Evolutionary conservation across 2,888 invertebrate species (phyloP).

Genomic region (Philereme transversata): DNA sequence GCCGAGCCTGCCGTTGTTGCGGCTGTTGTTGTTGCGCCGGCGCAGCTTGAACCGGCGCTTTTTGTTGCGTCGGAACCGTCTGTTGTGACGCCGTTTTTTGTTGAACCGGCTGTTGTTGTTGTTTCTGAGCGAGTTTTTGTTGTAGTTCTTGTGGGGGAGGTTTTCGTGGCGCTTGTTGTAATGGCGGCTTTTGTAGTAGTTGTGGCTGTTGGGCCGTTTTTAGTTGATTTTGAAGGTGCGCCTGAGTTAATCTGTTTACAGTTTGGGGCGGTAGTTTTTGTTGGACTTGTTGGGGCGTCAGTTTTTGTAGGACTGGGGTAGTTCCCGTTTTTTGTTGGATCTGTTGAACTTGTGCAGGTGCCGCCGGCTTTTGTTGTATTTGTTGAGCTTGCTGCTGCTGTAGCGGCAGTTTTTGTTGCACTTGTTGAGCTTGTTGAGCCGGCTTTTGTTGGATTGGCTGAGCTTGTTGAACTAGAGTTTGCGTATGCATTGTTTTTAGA

Average conservation of each 20-base stretch:
- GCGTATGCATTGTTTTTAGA: too few relatives aligned
- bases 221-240: conserved; percentile 36
- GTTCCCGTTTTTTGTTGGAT: background rate
- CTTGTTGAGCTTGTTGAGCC: conserved; percentile 18
- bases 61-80: conserved; percentile 10
- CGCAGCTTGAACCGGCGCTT: conserved; percentile 22
- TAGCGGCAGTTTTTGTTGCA: conserved; percentile 38
- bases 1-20: conserved; percentile 47
- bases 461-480: too few relatives aligned
- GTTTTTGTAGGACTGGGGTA: background rate
- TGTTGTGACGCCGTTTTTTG: conserved; percentile 38
- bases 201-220: conserved; percentile 23
- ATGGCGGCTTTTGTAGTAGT: conserved; percentile 35
- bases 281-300: background rate
- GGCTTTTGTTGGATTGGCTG: conserved; percentile 11
- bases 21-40: conserved; percentile 44
- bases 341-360: background rate
- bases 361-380: conserved; percentile 23
- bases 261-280: conserved; percentile 1
- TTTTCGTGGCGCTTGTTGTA: conserved; percentile 31
- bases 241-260: background rate
- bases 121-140: conserved; percentile 32
- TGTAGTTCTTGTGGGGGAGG: conserved; percentile 40
- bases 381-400: conserved; percentile 16
- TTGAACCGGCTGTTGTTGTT: conserved; percentile 34